phyloP scores from a whole-genome alignment of 2,113 vertebrate genomes.

The Phyllostomus hastatus region DNA sequence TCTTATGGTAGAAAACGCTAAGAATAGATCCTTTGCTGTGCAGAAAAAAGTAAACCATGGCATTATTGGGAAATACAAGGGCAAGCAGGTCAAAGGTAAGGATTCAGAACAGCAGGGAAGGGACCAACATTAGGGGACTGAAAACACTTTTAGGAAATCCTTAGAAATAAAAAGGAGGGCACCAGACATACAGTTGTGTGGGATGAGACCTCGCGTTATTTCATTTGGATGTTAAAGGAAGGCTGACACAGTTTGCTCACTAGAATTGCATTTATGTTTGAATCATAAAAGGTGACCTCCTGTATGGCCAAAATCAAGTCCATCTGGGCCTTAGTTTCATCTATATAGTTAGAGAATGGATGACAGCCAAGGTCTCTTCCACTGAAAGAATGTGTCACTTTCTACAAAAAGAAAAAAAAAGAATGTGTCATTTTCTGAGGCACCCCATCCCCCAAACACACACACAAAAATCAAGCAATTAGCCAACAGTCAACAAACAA shows the following conservation, averaged over 20 bases:
- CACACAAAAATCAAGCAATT: background rate
- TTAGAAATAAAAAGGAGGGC: background rate
- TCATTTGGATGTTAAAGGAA: slow-evolving; percentile 4
- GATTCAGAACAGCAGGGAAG: background rate
- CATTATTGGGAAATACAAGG: background rate
- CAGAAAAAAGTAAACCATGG: slow-evolving; percentile 12
- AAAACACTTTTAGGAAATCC: slow-evolving; percentile 18
- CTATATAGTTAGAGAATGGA: background rate
- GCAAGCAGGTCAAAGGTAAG: background rate
- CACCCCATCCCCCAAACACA: background rate
- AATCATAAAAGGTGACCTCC: background rate
- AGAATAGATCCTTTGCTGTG: background rate
- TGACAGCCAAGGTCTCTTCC: background rate
- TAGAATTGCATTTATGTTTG: slow-evolving; percentile 12
- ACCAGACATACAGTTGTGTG: background rate
- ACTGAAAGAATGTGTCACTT: slow-evolving; percentile 13
- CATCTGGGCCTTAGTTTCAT: background rate
- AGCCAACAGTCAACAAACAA: background rate
- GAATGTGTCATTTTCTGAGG: background rate
- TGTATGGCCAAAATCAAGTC: background rate
- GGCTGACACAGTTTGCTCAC: background rate
- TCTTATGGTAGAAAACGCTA: background rate
- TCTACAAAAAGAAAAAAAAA: background rate
- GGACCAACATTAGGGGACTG: background rate
- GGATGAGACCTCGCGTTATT: background rate